Base-by-base conservation (phyloP, 2,888 invertebrate genomes). In the Agrilus biguttatus region DNA sequence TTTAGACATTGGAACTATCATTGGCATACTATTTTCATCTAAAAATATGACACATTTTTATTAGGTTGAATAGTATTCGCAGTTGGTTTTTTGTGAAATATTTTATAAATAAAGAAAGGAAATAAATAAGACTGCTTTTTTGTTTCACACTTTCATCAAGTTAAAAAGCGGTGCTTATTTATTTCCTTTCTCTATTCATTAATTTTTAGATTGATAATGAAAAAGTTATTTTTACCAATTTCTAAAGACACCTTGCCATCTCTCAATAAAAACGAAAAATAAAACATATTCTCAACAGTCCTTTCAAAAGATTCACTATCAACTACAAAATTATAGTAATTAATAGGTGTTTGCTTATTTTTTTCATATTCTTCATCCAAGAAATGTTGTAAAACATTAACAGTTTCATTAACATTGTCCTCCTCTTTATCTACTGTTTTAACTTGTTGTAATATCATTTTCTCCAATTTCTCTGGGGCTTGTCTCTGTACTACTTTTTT, bases 201-300 rank as follows among this genome's bases (percentile, higher is more conserved):
- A 14, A 40, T 28, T 10, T 33, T 19, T 37, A 33, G n/a, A 14
- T 19, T 36, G 28, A 40, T 23, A 33, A 23, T 34, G 37, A 32
- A 34, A 7, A 38, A 10, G 33, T 23, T 28, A 38, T 8, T 14
- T 51, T 61, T 51, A 76, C 77, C 72, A 42, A 72, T 55, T 13
- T 63, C 54, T 6, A 79, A 58, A 37, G 65, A 58, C 1, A 77
- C 59, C 44, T 63, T 59, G 0, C 75, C 76, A 53, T 79, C 78
- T 39, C 73, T 60, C 1, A 74, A 67, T 4, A 80, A 65, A 62
- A 79, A 80, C 0, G 79, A 72, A n/a, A 75, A 65, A 52, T 78
- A 70, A 61, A 80, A 73, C 36, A 78, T 69, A 54, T 80, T 80
- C 65, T 80, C 77, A 1, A 80, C 66, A 23, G 77, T 75, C 41